Conservation (phyloP, 2,113 vertebrate genomes). For the Shinisaurus crocodilurus region DNA sequence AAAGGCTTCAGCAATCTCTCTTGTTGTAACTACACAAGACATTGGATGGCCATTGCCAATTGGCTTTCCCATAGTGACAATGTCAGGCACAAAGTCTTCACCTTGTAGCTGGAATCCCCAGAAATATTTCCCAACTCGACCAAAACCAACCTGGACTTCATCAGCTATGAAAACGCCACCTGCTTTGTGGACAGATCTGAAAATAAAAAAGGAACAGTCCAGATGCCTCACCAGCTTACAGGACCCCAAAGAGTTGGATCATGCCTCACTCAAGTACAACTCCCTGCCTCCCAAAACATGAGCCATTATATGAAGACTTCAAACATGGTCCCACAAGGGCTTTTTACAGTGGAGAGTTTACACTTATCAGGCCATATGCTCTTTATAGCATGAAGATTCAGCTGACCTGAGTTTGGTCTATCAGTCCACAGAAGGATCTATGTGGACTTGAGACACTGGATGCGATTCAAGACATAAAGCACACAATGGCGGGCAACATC, state of each 20-base stretch:
- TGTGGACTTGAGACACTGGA: neutral
- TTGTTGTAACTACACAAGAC: conserved; percentile 96
- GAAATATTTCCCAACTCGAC: conserved; percentile 90
- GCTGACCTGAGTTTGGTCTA: neutral
- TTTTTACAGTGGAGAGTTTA: neutral
- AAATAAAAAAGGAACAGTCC: conserved; percentile 49
- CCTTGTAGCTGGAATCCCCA: conserved; percentile 96
- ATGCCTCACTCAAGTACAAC: neutral
- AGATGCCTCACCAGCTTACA: neutral
- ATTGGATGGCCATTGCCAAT: conserved; percentile 97
- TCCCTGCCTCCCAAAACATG: neutral
- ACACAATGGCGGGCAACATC: neutral
- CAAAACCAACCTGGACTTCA: conserved; percentile 97
- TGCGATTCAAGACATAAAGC: neutral
- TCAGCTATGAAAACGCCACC: conserved; percentile 94
- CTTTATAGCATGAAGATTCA: conserved; percentile 11
- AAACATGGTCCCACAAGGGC: neutral
- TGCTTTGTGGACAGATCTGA: conserved; percentile 83
- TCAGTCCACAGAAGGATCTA: neutral
- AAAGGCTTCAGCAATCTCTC: conserved; percentile 90
- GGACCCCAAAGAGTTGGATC: rapidly evolving
- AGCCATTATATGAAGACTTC: conserved; percentile 6
- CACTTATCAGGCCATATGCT: neutral
- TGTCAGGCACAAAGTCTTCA: conserved; percentile 92
- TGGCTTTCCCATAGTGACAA: conserved; percentile 98